Percentiles rank a stretch among this genome's conserved stretches.
These are phyloP conservation scores for Canis aureus DNA, from an alignment of 2,113 vertebrate genomes.

Conservation along the genomic window DNA sequence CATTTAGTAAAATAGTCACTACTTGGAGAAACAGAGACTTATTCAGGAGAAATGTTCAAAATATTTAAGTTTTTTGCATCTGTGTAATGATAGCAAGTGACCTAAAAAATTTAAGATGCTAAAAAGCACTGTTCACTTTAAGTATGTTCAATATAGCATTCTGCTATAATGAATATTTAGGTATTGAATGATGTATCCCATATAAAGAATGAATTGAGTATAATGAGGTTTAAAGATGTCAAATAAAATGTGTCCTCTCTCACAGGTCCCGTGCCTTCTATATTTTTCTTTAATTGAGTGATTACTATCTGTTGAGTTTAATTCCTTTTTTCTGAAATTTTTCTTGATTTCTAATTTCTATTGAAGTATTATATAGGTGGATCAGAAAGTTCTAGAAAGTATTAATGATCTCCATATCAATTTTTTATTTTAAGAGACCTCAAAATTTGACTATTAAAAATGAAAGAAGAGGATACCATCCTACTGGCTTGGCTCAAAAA, in stretches of 20 bases:
- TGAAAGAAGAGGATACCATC: neutral
- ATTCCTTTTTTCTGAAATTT: conserved; percentile 38
- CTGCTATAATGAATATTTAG: neutral
- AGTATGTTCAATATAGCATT: neutral
- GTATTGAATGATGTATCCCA: neutral
- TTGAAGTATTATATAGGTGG: neutral
- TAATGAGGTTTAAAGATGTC: neutral
- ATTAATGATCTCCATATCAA: neutral
- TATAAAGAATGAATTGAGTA: neutral
- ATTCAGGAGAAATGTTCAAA: neutral
- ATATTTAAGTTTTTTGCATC: neutral
- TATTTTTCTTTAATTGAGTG: conserved; percentile 35
- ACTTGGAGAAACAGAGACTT: neutral
- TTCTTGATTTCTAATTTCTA: conserved; percentile 18
- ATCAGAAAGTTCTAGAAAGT: conserved; percentile 6
- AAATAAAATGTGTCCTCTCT: neutral
- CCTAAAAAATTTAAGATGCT: neutral
- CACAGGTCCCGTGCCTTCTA: neutral
- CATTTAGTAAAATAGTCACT: neutral
- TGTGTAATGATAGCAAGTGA: neutral
- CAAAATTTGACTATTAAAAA: conserved; percentile 8
- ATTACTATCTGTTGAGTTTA: neutral
- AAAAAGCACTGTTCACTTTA: neutral
- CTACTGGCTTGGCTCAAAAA: neutral
- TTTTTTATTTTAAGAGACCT: neutral